Base-by-base conservation (phyloP, 2,113 vertebrate species). In the Oryzias curvinotus region DNA sequence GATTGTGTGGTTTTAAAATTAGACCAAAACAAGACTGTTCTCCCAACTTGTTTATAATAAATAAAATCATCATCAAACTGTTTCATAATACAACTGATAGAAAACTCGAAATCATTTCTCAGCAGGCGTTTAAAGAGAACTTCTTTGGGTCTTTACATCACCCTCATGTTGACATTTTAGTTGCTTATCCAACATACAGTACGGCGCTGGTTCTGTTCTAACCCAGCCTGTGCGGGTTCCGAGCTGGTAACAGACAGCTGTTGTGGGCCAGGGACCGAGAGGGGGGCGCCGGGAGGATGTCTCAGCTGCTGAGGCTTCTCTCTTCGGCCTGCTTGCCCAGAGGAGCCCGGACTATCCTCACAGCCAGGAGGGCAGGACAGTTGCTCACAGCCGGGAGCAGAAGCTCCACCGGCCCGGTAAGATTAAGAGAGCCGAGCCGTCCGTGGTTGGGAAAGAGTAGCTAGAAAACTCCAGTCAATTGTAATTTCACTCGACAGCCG, bases 221-320 rank as follows among this genome's bases (percentile, higher is more conserved):
- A 48, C 18, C 0, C 4, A 4, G 14, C 0, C 3, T 0, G 0
- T 3, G 17, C 13, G 57, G 44, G 1, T 23, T 25, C 1, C 51
- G 44, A 47, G 3, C 21, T 4, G 4, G 41, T 4, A 3, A 18
- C 4, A 21, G 28, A 2, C 14, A 2, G 1, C 23, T 12, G 46
- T 44, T 62, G 25, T 30, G 10, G 47, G 4, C 18, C 14, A 26
- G 17, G 47, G 17, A 8, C 13, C 2, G 14, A 54, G 12, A 28
- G 14, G 25, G 26, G 4, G 46, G 65, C 46, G 4, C 28, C 18
- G 47, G 59, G 68, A 87, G 73, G 2, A 91, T 91, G 88, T 77
- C 82, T 74, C 83, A 28, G 53, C 8, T 88, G 46, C 42, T 91
- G 53, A 86, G 88, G 77, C 81, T 92, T 48, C 76, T 92, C 58